phyloP scores from a whole-genome alignment of 2,888 invertebrate genomes.

The Drosophila yooni region DNA sequence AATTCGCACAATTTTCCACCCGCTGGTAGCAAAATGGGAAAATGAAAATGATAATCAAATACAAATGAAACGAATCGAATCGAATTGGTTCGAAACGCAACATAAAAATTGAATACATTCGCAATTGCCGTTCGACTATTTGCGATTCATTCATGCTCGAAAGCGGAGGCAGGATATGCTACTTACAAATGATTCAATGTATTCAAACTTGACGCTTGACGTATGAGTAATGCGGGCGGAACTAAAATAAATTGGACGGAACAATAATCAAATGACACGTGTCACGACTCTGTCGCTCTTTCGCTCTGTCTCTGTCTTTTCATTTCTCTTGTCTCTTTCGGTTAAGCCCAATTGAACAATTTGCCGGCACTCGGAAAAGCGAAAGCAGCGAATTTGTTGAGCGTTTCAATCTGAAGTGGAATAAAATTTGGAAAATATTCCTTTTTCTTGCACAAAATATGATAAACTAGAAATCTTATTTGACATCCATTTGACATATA shows the following conservation, averaged over 20 bases:
- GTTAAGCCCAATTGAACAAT: not conserved
- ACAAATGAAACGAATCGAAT: conserved; percentile 35
- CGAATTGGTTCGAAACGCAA: conserved; percentile 4
- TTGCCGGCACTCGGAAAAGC: not conserved
- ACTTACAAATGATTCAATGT: conserved; percentile 20
- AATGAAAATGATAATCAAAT: conserved; percentile 38
- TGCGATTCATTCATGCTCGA: conserved; percentile 15
- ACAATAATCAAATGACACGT: conserved; percentile 5
- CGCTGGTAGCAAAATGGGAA: conserved; percentile 16
- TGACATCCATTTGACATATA: not conserved
- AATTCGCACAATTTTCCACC: conserved; percentile 49
- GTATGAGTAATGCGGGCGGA: conserved; percentile 25
- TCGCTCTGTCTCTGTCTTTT: not conserved
- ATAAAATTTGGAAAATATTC: not conserved
- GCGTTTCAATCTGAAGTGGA: not conserved
- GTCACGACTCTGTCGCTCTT: not conserved
- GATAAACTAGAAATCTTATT: not conserved
- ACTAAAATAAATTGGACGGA: conserved; percentile 10
- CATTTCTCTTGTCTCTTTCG: not conserved
- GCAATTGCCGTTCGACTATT: conserved; percentile 18
- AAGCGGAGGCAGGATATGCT: conserved; percentile 30
- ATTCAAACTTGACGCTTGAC: conserved; percentile 8
- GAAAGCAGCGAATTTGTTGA: not conserved
- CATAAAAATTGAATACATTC: conserved; percentile 4
- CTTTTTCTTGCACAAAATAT: not conserved